A percentile compares a stretch with the other conserved stretches of the same genome.
phyloP scores from a whole-genome alignment of 1,140 invertebrate species.

The Aphaenogaster ashmeadi region DNA sequence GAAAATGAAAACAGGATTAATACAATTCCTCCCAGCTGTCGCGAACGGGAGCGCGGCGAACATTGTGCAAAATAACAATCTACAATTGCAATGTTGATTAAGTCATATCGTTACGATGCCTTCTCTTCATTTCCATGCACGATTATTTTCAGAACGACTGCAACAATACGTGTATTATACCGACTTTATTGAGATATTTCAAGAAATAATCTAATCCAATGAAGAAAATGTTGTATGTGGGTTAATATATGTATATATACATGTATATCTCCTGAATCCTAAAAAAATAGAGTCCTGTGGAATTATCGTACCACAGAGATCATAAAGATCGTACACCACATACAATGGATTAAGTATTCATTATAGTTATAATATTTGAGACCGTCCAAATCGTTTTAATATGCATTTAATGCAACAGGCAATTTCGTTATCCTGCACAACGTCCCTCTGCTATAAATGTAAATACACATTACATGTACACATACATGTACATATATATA shows the following conservation, averaged over 20 bases:
- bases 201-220: background rate
- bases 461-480: conserved; percentile 71
- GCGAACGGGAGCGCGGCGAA: conserved; percentile 57
- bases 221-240: background rate
- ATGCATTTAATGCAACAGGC: background rate
- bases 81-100: conserved; percentile 27
- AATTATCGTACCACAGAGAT: background rate
- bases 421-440: conserved; percentile 71
- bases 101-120: background rate
- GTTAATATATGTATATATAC: background rate
- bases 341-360: background rate
- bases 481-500: conserved; percentile 52
- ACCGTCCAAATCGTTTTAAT: conserved; percentile 11
- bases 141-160: background rate
- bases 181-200: background rate
- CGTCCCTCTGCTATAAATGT: conserved; percentile 66
- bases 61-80: conserved; percentile 71
- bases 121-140: background rate
- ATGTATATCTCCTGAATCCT: background rate
- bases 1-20: conserved; percentile 67
- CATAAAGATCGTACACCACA: background rate
- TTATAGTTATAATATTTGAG: background rate
- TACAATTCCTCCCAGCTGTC: conserved; percentile 62
- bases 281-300: background rate
- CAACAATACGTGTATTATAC: background rate